A percentile compares a stretch with the other conserved stretches of the same genome.
Evolutionary conservation across 1,140 invertebrate genomes (phyloP).

Genomic region (Pararge aegeria): DNA sequence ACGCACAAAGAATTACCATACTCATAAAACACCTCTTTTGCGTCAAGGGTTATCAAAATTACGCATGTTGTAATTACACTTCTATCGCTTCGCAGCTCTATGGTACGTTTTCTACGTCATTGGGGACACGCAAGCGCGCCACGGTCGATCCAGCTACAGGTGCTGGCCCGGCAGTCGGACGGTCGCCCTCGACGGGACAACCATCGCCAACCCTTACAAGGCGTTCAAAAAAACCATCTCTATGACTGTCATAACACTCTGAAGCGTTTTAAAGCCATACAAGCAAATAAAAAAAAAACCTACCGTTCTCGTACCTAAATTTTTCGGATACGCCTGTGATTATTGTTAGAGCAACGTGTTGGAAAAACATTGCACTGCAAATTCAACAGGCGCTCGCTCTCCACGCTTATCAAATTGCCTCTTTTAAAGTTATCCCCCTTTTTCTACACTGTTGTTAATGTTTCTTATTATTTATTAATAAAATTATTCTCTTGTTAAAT

Average conservation of each 20-base stretch:
- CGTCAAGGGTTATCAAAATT: no score
- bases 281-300: no score
- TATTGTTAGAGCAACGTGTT: conserved; percentile 28
- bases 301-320: no score
- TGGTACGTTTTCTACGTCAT: conserved; percentile 65
- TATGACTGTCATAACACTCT: conserved; percentile 51
- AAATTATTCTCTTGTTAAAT: neutral
- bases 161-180: conserved; percentile 68
- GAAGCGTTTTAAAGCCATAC: conserved; percentile 29
- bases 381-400: conserved; percentile 66
- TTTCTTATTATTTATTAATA: conserved; percentile 47
- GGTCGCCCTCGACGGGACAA: conserved; percentile 44
- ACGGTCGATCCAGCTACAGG: conserved; percentile 76
- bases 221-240: conserved; percentile 30
- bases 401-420: conserved; percentile 44
- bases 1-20: no score
- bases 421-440: conserved; percentile 52
- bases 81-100: conserved; percentile 44
- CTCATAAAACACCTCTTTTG: no score
- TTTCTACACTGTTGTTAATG: conserved; percentile 55
- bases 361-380: conserved; percentile 42
- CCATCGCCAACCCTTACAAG: conserved; percentile 31
- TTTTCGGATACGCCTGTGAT: conserved; percentile 44
- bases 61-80: neutral
- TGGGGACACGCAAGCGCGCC: conserved; percentile 69